A percentile compares a stretch with the other conserved stretches of the same genome.
phyloP scores from a whole-genome alignment of 2,888 invertebrate genomes.

The Oscheius sp. region DNA sequence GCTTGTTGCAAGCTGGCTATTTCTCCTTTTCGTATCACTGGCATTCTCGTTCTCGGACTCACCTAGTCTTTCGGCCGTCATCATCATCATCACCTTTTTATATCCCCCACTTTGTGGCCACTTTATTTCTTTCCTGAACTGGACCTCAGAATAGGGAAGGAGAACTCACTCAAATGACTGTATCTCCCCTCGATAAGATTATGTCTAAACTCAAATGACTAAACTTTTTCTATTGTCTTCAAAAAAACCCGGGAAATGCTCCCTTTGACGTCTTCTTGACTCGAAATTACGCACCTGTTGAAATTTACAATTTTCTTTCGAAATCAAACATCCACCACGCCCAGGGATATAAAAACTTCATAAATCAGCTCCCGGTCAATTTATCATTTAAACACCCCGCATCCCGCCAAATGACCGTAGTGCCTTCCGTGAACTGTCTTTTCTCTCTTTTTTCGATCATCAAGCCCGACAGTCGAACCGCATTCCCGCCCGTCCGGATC shows the following conservation, averaged over 20 bases:
- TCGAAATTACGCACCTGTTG: too few relatives aligned
- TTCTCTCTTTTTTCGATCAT: constrained; percentile 11
- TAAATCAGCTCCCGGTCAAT: constrained; percentile 11
- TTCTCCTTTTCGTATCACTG: constrained; percentile 34
- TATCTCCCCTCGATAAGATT: too few relatives aligned
- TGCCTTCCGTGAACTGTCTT: constrained; percentile 8
- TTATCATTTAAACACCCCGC: constrained; percentile 21
- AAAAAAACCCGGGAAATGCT: background rate
- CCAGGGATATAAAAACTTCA: background rate
- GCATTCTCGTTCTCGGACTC: constrained; percentile 24
- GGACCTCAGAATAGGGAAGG: background rate
- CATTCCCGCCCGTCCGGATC: background rate
- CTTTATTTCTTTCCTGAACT: background rate
- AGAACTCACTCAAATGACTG: too few relatives aligned
- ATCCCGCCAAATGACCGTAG: background rate
- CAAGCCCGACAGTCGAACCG: background rate
- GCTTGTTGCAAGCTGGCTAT: constrained; percentile 33
- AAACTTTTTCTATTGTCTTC: background rate
- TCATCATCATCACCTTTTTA: background rate
- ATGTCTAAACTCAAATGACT: too few relatives aligned
- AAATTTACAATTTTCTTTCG: background rate
- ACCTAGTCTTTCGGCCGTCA: constrained; percentile 11
- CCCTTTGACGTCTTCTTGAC: background rate
- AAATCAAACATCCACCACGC: background rate
- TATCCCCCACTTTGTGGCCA: background rate